These are phyloP conservation scores for Mormyrops attenuatus DNA, from an alignment of 2,797 vertebrate genomes.

Conservation along the genomic window DNA sequence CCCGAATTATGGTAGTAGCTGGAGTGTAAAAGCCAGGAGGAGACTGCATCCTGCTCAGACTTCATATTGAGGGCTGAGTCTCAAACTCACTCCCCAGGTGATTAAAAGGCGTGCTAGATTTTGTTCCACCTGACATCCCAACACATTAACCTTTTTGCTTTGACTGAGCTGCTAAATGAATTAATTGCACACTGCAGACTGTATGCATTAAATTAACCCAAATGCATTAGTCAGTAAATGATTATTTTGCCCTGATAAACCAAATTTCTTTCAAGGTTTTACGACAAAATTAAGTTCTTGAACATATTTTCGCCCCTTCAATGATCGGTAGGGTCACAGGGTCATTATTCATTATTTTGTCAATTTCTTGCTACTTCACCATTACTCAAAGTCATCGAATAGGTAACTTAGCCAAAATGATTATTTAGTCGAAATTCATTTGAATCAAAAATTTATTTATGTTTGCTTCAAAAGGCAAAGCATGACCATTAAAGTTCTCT, in stretches of 20 bases:
- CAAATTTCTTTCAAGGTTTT: not conserved
- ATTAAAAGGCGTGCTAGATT: not conserved
- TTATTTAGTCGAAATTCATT: not conserved
- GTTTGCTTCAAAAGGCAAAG: not conserved
- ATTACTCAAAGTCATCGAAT: not conserved
- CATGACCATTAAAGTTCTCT: not conserved
- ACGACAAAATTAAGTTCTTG: not conserved
- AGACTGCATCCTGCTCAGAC: not conserved
- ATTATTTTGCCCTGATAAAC: not conserved
- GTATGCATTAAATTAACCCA: not conserved
- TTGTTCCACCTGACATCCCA: not conserved
- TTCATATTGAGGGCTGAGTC: not conserved
- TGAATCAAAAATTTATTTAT: not conserved
- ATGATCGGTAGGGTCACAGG: not conserved
- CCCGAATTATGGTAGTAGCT: not conserved
- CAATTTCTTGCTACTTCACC: not conserved
- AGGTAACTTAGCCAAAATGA: not conserved
- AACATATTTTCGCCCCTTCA: not conserved
- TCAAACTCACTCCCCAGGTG: not conserved
- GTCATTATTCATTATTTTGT: not conserved
- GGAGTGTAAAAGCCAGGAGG: not conserved
- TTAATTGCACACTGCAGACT: slow-evolving; percentile 1
- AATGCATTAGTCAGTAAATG: not conserved
- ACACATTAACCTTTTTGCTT: not conserved
- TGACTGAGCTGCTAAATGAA: not conserved